Evolutionary conservation across 92 coral and sea anemone genomes (phyloP).

Genomic region (Paramuricea clavata): DNA sequence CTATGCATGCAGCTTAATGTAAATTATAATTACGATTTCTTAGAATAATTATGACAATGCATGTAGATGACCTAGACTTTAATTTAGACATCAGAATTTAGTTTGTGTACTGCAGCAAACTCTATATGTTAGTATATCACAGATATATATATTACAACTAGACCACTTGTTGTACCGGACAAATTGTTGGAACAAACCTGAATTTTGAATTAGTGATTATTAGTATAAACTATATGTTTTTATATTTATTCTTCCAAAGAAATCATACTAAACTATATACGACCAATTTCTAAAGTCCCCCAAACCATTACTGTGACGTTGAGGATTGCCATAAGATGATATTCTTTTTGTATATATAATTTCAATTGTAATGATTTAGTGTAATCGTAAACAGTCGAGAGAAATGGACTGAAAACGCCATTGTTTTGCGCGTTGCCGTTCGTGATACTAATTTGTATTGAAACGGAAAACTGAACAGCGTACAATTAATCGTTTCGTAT

Average conservation of each 20-base stretch:
- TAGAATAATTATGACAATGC: not conserved
- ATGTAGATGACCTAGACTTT: not conserved
- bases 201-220: not conserved
- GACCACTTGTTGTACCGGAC: not conserved
- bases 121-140: too few species aligned
- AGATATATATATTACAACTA: not conserved
- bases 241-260: slow-evolving; percentile 11
- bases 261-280: not conserved
- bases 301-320: too few species aligned
- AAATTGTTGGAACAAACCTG: not conserved
- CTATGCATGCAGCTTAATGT: not conserved
- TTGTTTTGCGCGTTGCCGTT: too few species aligned
- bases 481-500: too few species aligned
- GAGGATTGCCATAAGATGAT: too few species aligned
- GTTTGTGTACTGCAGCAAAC: not conserved
- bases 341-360: too few species aligned
- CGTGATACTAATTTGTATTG: too few species aligned
- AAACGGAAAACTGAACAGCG: too few species aligned
- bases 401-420: too few species aligned
- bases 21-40: not conserved
- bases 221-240: not conserved
- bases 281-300: too few species aligned
- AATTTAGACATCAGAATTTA: too few species aligned
- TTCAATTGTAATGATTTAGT: not conserved
- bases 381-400: too few species aligned